Base-by-base conservation (phyloP, 2,888 invertebrate species). In the Chromoteleia sp. region DNA sequence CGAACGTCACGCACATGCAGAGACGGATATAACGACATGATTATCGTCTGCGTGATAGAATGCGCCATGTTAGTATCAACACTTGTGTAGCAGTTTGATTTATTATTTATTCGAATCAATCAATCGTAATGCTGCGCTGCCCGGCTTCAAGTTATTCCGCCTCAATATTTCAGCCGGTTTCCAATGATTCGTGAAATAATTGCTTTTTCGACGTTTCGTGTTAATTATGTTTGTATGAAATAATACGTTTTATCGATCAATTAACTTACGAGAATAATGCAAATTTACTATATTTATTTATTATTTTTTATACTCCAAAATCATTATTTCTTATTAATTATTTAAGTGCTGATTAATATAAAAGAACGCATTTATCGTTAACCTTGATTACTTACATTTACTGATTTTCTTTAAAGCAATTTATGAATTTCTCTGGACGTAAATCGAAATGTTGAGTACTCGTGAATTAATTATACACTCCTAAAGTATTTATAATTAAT, bases 1-100 rank as follows among this genome's bases (percentile, higher is more conserved):
- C 78, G 82, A 75, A 75, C 58, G 75, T 82, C 82, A 82, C 82
- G 82, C 82, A 74, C 77, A 78, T 65, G 74, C 78, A 63, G 77
- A 68, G 65, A 63, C 67, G 65, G 61, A 65, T 75, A 78, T 79
- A 82, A 82, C 65, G 82, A 75, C 75, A 71, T 70, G 78, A 74
- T 82, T 82, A 78, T 82, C 71, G 82, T 75, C 70, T 52, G 39
- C 75, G 61, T 75, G 70, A 78, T 73, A 71, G 78, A 78, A 78
- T 52, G 74, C 73, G 63, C 59, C 74, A 78, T 50, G 74, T 63
- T 74, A 78, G 58, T 75, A 74, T 77, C 76, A 78, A 78, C 77
- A 78, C 82, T 77, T 74, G 76, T 67, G 45, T 36, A 70, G 33
- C 61, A 48, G 30, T 59, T 59, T 79, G 73, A 79, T 73, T 67